Conservation (phyloP, 2,797 vertebrate species). For the Phylloscopus collybita region DNA sequence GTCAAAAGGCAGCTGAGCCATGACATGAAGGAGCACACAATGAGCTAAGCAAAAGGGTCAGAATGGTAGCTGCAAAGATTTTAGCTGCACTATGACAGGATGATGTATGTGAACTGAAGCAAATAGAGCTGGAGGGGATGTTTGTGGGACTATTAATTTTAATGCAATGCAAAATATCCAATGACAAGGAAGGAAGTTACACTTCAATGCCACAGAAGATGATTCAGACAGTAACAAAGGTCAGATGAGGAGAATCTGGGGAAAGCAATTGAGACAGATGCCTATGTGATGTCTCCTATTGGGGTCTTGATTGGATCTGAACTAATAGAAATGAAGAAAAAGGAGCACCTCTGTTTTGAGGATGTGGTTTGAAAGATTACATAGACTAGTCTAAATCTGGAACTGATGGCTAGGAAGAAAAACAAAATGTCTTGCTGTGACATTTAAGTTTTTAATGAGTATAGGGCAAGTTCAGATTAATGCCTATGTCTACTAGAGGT, state of each 20-base stretch:
- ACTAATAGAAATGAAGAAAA: not conserved
- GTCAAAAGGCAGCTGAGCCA: not conserved
- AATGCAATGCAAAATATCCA: conserved; percentile 3
- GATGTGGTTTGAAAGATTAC: not conserved
- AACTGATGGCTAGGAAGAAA: not conserved
- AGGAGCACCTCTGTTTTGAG: not conserved
- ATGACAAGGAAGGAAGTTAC: not conserved
- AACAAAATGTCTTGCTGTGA: not conserved
- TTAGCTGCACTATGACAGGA: not conserved
- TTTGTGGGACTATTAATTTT: conserved; percentile 20
- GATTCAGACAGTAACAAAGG: conserved; percentile 25
- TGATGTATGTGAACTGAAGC: not conserved
- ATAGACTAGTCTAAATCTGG: not conserved
- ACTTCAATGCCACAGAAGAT: not conserved
- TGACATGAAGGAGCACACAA: not conserved
- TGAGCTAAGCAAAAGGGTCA: not conserved
- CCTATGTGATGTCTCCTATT: not conserved
- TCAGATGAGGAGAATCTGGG: not conserved
- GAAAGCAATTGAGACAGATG: conserved; percentile 12
- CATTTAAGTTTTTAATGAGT: not conserved
- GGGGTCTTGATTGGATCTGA: not conserved
- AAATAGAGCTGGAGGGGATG: not conserved
- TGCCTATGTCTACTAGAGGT: not conserved
- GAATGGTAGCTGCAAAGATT: not conserved
- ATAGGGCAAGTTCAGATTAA: not conserved